Evolutionary conservation across 2,797 vertebrate genomes (phyloP), one percentile per base, ranked within the genome.

Genomic region (Salarias fasciatus): DNA sequence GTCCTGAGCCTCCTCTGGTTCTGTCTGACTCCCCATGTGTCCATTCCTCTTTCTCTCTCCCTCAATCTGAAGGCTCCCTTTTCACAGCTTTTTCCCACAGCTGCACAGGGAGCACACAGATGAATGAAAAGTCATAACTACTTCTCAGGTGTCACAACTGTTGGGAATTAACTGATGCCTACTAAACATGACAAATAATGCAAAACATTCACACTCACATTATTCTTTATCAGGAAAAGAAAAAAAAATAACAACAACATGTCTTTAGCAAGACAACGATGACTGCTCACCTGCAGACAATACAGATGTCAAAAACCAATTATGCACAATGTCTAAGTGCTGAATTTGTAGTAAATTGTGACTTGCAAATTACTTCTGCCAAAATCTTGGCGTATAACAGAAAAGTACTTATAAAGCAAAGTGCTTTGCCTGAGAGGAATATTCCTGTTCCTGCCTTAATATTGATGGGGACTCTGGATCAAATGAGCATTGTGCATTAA

Each of bases 131-230:
- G 30, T 38, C 2, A 11, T 79, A 70, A 85, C 84, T 91, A 71
- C 55, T 63, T 79, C 38, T 53, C 44, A 46, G 9, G 79, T 90
- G 88, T 89, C 91, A 84, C 50, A 77, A 73, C 63, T 1, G 82
- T 61, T 79, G 83, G 88, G 75, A 86, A 94, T 94, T 93, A 94
- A 93, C 88, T 24, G 18, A 24, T 24, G 18, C 18, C 18, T 24
- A 2, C 18, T 18, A 24, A 24, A 24, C 18, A 24, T 24, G 24
- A 18, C 18, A n/a, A n/a, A n/a, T n/a, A n/a, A n/a, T n/a, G n/a
- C n/a, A n/a, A n/a, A n/a, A n/a, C n/a, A n/a, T n/a, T n/a, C n/a
- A n/a, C n/a, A 24, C 18, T 24, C 24, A 24, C 18, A 24, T 2
- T 24, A 24, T 24, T 24, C 18, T 24, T 24, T 24, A 24, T 18